These are phyloP conservation scores for Apotomis capreana DNA, from an alignment of 2,888 invertebrate genomes.

Conservation along the genomic window DNA sequence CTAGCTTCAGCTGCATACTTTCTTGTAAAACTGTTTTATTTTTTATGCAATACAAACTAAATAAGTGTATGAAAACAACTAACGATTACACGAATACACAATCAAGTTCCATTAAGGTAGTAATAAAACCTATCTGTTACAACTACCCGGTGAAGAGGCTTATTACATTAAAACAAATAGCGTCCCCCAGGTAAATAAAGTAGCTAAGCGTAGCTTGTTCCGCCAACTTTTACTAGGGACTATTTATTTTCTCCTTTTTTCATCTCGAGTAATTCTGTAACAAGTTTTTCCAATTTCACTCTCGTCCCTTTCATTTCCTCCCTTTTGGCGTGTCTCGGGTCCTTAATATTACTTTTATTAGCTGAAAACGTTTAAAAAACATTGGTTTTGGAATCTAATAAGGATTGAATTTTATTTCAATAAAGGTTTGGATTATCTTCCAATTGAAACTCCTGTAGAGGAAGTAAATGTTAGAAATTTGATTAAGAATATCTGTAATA, in stretches of 20 bases:
- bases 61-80: no score
- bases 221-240: constrained; percentile 69
- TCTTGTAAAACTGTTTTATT: no score
- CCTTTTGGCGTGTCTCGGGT: constrained; percentile 65
- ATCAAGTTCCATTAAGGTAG: background rate
- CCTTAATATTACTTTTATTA: constrained; percentile 82
- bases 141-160: constrained; percentile 13
- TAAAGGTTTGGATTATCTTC: constrained; percentile 49
- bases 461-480: constrained; percentile 6
- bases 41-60: background rate
- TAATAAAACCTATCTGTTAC: constrained; percentile 6
- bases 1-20: no score
- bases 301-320: constrained; percentile 81
- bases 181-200: constrained; percentile 57
- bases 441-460: background rate
- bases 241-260: constrained; percentile 76
- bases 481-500: constrained; percentile 1
- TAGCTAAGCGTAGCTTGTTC: constrained; percentile 57
- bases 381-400: constrained; percentile 77
- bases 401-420: constrained; percentile 68
- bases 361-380: constrained; percentile 81
- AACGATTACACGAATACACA: background rate
- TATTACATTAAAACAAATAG: constrained; percentile 46
- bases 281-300: constrained; percentile 83
- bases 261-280: constrained; percentile 78